Base-by-base conservation (phyloP, 1,140 invertebrate species). In the Megalopta genalis region DNA sequence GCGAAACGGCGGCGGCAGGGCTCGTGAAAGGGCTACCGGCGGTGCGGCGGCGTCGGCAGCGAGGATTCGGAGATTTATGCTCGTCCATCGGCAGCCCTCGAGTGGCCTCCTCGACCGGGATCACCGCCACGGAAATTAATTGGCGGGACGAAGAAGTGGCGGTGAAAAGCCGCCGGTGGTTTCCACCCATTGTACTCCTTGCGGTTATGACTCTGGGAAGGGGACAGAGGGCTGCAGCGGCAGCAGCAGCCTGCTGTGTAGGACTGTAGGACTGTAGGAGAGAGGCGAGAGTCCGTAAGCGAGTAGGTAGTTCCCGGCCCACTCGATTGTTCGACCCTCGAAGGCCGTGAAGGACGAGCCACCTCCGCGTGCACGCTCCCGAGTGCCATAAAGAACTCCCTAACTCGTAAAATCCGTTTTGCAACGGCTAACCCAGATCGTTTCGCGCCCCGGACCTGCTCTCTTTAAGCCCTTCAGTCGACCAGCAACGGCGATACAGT, bases 71-170 rank as follows among this genome's bases (percentile, higher is more conserved):
- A 68, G 78, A 80, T 76, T 80, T 80, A 76, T 76, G 73, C 70
- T 67, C 52, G 46, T 79, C 77, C 70, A 74, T 79, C 63, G 71
- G 62, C 77, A 49, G 70, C 21, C 37, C 32, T 59, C 46, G 77
- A 79, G 72, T 69, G 65, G 78, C 57, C 66, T 82, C n/a, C 54
- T 77, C 46, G 37, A 73, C 71, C 70, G 83, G 87, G 89, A 89
- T 90, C 87, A 85, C 77, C 81, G 75, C 69, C 72, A 84, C 76
- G 82, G 84, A 85, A 90, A 89, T 90, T 88, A 90, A 88, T 90
- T 88, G 87, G 86, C 70, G 84, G 83, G 82, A 86, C 86, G 87
- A 88, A 89, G 72, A 85, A 88, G 86, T 87, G 89, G 83, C 84
- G 69, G 80, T 89, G 88, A 88, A 88, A 89, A 88, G 88, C 84